A percentile compares a stretch with the other conserved stretches of the same genome.
phyloP scores from a whole-genome alignment of 1,140 invertebrate species.

The Sarcophaga peregrina region DNA sequence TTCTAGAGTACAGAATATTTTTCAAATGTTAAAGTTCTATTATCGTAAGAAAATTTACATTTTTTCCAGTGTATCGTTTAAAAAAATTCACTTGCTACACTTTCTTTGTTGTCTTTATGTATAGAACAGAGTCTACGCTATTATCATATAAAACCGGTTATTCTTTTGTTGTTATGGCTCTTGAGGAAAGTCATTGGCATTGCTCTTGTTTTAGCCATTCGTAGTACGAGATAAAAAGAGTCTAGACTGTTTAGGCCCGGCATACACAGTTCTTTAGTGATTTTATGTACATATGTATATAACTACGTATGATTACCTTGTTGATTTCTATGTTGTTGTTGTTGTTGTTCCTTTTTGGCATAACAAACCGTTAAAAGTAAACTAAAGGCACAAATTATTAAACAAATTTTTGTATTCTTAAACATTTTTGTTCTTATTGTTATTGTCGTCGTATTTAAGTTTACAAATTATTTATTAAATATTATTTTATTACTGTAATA shows the following conservation, averaged over 20 bases:
- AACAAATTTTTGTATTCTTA: background rate
- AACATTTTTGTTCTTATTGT: constrained; percentile 21
- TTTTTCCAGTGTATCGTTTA: constrained; percentile 6
- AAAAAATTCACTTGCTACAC: constrained; percentile 9
- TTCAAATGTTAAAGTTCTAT: too few species aligned
- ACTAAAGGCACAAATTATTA: background rate
- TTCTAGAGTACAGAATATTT: too few species aligned
- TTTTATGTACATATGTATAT: background rate
- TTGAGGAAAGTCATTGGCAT: background rate
- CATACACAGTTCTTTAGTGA: too few species aligned
- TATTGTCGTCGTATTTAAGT: background rate
- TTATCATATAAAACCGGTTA: background rate
- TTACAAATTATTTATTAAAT: constrained; percentile 15
- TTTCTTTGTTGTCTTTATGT: constrained; percentile 49
- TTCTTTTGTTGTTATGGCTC: background rate
- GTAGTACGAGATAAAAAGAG: too few species aligned
- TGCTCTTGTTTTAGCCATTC: background rate
- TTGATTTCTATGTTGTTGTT: constrained; percentile 44
- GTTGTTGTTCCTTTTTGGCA: constrained; percentile 36
- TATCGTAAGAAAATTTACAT: background rate
- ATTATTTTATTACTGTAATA: background rate
- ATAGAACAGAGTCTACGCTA: background rate
- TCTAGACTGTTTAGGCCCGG: too few species aligned
- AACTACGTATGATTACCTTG: constrained; percentile 48
- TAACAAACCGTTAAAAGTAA: background rate